Base-by-base conservation (phyloP, 2,888 invertebrate species). In the Dolichomitus sp. region DNA sequence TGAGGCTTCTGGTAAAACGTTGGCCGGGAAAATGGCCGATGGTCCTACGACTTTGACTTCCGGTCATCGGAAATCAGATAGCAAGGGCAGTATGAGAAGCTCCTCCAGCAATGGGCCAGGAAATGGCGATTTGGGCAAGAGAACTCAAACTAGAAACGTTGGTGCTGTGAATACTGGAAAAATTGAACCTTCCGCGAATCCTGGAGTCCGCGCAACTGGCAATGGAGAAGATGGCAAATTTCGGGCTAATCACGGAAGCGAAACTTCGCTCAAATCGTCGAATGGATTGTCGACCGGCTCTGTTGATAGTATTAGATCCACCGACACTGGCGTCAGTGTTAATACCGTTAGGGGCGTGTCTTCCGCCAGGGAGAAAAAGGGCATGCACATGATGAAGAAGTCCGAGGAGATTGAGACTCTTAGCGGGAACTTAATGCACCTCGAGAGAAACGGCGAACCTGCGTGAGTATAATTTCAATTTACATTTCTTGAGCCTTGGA, bases 291-390 rank as follows among this genome's bases (percentile, higher is more conserved):
- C 93, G 11, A 88, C 87, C 14, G 89, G 91, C 2, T 93, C 93
- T 2, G 85, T 89, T 37, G 90, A 88, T 17, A 93, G 92, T 61
- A 86, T 88, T 3, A 83, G 91, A 2, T 93, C 93, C 0, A 92
- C 91, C 40, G 93, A 93, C 78, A 93, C 93, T 4, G 93, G 93
- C 2, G 93, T 93, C 19, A 93, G 93, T 80, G 87, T 93, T 30
- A 90, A 93, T 78, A 93, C 93, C 2, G 93, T 93, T 7, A 87
- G 88, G 17, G 87, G 91, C 3, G 91, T 93, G 23, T 93, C 93
- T 4, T 93, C 93, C 17, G 93, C 93, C 2, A 87, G 92, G 57
- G 93, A 92, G 82, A 93, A 92, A 66, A 88, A 87, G 50, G 93
- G 93, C 0, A 88, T 91, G 66, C 92, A 93, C 80, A 82, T 90